Evolutionary conservation across 2,113 vertebrate genomes (phyloP).

Genomic region (Rhea americana): DNA sequence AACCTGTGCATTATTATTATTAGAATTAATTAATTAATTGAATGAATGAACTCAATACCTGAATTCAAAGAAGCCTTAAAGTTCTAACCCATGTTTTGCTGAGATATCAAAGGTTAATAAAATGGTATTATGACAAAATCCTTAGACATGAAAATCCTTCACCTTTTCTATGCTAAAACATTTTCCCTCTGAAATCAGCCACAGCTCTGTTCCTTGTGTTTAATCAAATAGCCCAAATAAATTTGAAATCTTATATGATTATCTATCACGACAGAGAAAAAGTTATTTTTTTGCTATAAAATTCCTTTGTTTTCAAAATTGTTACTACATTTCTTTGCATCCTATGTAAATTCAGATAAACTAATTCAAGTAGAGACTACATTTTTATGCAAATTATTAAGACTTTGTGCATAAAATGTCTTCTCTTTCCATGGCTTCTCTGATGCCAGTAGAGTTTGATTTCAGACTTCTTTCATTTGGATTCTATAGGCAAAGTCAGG

Average conservation of each 20-base stretch:
- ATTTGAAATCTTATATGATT: not conserved
- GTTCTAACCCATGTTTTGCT: not conserved
- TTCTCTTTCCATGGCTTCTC: not conserved
- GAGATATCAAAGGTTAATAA: not conserved
- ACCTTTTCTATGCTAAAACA: not conserved
- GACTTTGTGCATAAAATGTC: accelerated
- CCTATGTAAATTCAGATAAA: not conserved
- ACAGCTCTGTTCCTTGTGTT: not conserved
- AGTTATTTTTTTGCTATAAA: not conserved
- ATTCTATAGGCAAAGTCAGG: not conserved
- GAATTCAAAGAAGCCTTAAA: not conserved
- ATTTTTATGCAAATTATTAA: not conserved
- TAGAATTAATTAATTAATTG: not conserved
- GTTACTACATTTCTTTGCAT: not conserved
- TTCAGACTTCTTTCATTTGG: not conserved
- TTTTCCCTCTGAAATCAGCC: not conserved
- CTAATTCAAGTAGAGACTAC: not conserved
- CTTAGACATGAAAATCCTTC: not conserved
- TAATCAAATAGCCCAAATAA: not conserved
- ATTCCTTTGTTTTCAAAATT: not conserved
- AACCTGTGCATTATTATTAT: not conserved
- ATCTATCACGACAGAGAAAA: not conserved
- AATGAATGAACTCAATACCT: not conserved
- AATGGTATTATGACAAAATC: not conserved
- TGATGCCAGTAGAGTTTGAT: not conserved